Conservation (phyloP, 2,797 vertebrate genomes). For the Acrossocheilus wenchowensis region DNA sequence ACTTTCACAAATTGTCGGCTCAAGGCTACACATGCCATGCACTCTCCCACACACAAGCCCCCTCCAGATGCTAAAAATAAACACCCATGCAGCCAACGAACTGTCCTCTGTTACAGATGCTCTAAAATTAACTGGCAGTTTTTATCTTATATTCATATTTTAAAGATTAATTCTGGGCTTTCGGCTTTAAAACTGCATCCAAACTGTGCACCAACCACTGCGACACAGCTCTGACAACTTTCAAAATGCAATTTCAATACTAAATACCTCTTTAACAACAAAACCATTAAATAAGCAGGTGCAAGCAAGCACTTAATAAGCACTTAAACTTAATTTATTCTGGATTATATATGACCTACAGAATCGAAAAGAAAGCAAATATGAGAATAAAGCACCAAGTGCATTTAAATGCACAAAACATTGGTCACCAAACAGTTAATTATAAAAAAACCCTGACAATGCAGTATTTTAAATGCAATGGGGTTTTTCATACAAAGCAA, state of each 20-base stretch:
- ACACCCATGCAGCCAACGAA: constrained; percentile 4
- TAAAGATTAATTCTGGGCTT: neutral
- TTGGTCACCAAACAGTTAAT: neutral
- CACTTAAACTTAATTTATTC: neutral
- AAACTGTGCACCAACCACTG: neutral
- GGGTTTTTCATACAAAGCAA: neutral
- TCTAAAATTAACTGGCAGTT: neutral
- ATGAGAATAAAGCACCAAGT: neutral
- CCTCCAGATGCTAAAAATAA: constrained; percentile 43
- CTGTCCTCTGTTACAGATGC: constrained; percentile 20
- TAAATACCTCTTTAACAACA: neutral
- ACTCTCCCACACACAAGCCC: neutral
- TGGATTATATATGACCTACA: neutral
- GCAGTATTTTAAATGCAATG: neutral
- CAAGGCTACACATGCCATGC: constrained; percentile 13
- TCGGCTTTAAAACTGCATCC: neutral
- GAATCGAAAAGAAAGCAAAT: neutral
- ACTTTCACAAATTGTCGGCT: neutral
- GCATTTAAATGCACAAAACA: neutral
- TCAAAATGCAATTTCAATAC: neutral
- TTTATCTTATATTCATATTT: neutral
- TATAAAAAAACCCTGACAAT: neutral
- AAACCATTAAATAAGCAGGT: neutral
- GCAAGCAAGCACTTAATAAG: neutral
- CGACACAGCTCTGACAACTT: neutral